Base-by-base conservation (phyloP, 2,888 invertebrate species). In the Hartigia nigra region DNA sequence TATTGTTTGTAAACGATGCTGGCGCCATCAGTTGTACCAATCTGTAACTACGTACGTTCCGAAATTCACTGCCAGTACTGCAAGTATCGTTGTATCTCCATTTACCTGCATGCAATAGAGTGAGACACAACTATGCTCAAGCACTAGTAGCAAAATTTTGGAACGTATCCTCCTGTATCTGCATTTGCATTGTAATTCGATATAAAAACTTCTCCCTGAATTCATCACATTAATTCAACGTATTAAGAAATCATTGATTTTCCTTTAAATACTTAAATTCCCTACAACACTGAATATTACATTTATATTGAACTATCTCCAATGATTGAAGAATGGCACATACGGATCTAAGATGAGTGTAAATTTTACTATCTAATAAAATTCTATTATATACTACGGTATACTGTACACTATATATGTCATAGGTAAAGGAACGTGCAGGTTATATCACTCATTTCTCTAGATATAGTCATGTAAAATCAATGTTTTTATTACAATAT, bases 401-500 rank as follows among this genome's bases (percentile, higher is more conserved):
- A 55, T 55, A 55, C 23, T 55, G 23, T 39, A 39, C 23, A 23
- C 9, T 9, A 14, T 23, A 55, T 2, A 55, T 23, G 23, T 9
- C 55, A 23, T 2, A 55, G 23, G 34, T 9, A 55, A 55, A 23
- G 55, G 55, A 55, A 55, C 55, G 55, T 55, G 55, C 55, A 55
- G 55, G 55, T 55, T 5, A 9, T 55, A 1, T 55, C 4, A 55
- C 55, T 55, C 14, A 9, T 23, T 23, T 35, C 4, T 35, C 4
- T 35, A 35, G 2, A 35, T 4, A 35, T 55, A 23, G 23, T 31
- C 72, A 72, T 34, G 72, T 72, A 87, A 88, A 88, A 89, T 85
- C 87, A 89, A 86, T 87, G 79, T 82, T 87, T 90, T 91, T 91
- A 91, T 91, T 91, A 89, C 90, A 91, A 91, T 87, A 86, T 90